Base-by-base conservation (phyloP, 2,797 vertebrate genomes). In the Centropyge bicolor region DNA sequence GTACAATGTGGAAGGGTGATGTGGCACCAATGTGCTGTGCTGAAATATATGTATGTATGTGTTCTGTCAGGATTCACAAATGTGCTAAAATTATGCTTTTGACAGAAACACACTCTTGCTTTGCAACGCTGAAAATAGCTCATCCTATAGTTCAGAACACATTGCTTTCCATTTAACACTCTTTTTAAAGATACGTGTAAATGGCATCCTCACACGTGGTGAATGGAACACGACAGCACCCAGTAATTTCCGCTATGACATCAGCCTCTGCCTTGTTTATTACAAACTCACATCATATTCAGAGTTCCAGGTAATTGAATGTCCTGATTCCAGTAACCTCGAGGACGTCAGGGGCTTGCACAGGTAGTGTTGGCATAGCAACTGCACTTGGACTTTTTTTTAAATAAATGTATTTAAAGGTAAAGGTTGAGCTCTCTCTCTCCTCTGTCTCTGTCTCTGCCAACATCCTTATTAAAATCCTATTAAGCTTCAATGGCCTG, bases 321-420 rank as follows among this genome's bases (percentile, higher is more conserved):
- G 60, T 82, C 54, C 83, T 81, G 36, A 61, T 17, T 72, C 45
- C 40, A 43, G 13, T 87, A 55, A 80, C 38, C 75, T 74, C 57
- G 78, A 83, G 70, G 60, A 80, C 82, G 72, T 62, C 45, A n/a
- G 65, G 27, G 65, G 22, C 45, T 36, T 77, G 51, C 16, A 17
- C 10, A 19, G 38, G 13, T 11, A 46, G 22, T 0, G 90, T 89
- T 82, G 87, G 43, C 93, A 93, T 92, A 80, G 93, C 89, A 95
- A 95, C 95, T 71, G 75, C 84, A 65, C 24, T 48, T 49, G 1
- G 24, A 62, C 3, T 27, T 5, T 43, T 52, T 14, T 45, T 52
- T 55, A 0, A 80, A 74, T 81, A 55, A 70, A 80, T 73, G 46
- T 36, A 69, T 78, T 74, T 48, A 84, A 57, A 69, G 45, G 31